phyloP scores from a whole-genome alignment of 2,888 invertebrate genomes.

The Temnothorax ravouxi region DNA sequence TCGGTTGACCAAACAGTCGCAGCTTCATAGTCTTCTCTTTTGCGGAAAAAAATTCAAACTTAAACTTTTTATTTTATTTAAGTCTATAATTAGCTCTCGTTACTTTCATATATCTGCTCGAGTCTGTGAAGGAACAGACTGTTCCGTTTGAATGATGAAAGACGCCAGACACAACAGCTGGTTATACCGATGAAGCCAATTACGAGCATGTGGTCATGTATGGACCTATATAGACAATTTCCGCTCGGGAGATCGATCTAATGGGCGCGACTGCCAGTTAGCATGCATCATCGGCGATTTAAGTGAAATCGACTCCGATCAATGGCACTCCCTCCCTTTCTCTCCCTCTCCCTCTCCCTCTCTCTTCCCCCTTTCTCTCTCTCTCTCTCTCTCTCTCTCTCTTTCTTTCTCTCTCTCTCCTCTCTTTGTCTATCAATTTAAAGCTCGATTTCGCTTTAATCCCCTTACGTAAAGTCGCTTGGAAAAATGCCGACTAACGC shows the following conservation, averaged over 20 bases:
- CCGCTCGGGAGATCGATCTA: slow-evolving; percentile 53
- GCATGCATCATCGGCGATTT: slow-evolving; percentile 68
- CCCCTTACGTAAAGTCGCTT: slow-evolving; percentile 54
- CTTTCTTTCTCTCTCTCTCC: slow-evolving; percentile 34
- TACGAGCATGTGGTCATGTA: slow-evolving; percentile 46
- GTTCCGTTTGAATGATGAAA: slow-evolving; percentile 54
- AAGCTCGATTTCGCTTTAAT: slow-evolving; percentile 58
- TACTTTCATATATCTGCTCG: slow-evolving; percentile 11
- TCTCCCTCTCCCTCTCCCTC: background rate
- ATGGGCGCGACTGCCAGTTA: slow-evolving; percentile 54
- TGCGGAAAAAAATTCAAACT: background rate
- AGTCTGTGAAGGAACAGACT: slow-evolving; percentile 25
- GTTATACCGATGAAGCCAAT: slow-evolving; percentile 50
- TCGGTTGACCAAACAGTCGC: background rate
- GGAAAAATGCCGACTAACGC: slow-evolving; percentile 54
- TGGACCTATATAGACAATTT: slow-evolving; percentile 53
- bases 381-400: background rate
- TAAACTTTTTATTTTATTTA: background rate
- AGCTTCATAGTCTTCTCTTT: background rate
- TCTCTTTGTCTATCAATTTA: slow-evolving; percentile 47
- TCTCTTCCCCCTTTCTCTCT: background rate
- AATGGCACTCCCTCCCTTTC: slow-evolving; percentile 23
- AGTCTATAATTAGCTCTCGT: slow-evolving; percentile 14
- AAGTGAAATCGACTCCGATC: slow-evolving; percentile 64
- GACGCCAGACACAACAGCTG: slow-evolving; percentile 52